Percentiles rank a stretch among this genome's conserved stretches.
These are phyloP conservation scores for Oreochromis spilurus DNA, from an alignment of 2,113 vertebrate species.

Conservation along the genomic window DNA sequence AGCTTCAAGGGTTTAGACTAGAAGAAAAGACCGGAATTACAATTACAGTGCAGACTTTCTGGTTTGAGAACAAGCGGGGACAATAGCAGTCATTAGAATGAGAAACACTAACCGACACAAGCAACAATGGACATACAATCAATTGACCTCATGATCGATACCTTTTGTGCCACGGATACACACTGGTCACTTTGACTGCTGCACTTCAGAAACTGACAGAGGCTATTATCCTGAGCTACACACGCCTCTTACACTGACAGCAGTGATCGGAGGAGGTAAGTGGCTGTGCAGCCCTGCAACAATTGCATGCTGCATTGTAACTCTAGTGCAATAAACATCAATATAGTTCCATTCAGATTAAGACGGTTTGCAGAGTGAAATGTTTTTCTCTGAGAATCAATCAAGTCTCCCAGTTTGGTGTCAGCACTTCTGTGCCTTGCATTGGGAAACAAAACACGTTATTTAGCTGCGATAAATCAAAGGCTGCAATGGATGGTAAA, in stretches of 20 bases:
- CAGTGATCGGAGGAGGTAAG: conserved; percentile 22
- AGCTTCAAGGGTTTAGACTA: background rate
- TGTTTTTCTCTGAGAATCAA: background rate
- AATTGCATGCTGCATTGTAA: conserved; percentile 9
- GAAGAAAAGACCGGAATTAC: conserved; percentile 32
- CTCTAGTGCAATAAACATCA: background rate
- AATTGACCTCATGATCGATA: conserved; percentile 43
- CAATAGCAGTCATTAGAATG: conserved; percentile 19
- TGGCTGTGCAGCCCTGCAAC: background rate
- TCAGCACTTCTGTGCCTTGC: background rate
- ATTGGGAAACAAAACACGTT: background rate
- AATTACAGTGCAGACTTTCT: conserved; percentile 1
- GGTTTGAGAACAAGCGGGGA: background rate
- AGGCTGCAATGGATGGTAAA: background rate
- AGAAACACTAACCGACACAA: background rate
- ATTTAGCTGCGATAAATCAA: background rate
- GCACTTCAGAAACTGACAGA: background rate
- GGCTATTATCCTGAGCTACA: background rate
- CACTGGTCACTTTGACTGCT: conserved; percentile 14
- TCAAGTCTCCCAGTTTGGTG: background rate
- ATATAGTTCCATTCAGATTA: background rate
- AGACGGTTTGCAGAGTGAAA: background rate
- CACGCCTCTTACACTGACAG: background rate
- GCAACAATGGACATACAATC: conserved; percentile 29
- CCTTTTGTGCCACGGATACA: background rate